These are phyloP conservation scores for Macropis europaea DNA, from an alignment of 2,888 invertebrate species.

Conservation along the genomic window DNA sequence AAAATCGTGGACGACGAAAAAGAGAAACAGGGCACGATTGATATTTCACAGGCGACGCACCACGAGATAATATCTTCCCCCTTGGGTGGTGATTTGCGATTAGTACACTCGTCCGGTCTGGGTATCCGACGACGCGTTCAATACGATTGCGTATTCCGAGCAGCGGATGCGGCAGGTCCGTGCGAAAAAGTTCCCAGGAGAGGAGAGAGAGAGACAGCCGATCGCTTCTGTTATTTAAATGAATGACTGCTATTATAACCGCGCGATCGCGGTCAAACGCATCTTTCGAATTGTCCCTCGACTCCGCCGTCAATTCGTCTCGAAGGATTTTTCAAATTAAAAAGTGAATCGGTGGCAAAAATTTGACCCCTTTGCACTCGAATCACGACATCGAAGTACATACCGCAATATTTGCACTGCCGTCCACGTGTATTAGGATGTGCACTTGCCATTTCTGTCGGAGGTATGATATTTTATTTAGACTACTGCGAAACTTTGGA, in stretches of 20 bases:
- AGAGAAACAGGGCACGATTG: slow-evolving; percentile 19
- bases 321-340: too few species aligned
- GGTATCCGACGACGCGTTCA: slow-evolving; percentile 11
- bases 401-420: too few species aligned
- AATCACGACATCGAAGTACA: too few species aligned
- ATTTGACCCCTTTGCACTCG: too few species aligned
- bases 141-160: slow-evolving; percentile 26
- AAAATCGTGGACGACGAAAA: neutral
- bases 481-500: too few species aligned
- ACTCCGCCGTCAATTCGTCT: too few species aligned
- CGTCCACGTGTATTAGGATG: too few species aligned
- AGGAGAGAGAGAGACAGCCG: neutral
- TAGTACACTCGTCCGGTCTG: slow-evolving; percentile 49
- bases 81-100: slow-evolving; percentile 39
- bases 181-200: neutral
- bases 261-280: neutral
- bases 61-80: slow-evolving; percentile 26
- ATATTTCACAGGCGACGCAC: slow-evolving; percentile 36
- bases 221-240: slow-evolving; percentile 21
- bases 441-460: too few species aligned
- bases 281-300: neutral
- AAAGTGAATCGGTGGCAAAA: too few species aligned
- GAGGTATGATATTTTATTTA: too few species aligned
- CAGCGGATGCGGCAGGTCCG: neutral
- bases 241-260: neutral